Percentiles rank a stretch among this genome's conserved stretches.
phyloP scores from a whole-genome alignment of 1,140 invertebrate genomes.

The Metaphire vulgaris region DNA sequence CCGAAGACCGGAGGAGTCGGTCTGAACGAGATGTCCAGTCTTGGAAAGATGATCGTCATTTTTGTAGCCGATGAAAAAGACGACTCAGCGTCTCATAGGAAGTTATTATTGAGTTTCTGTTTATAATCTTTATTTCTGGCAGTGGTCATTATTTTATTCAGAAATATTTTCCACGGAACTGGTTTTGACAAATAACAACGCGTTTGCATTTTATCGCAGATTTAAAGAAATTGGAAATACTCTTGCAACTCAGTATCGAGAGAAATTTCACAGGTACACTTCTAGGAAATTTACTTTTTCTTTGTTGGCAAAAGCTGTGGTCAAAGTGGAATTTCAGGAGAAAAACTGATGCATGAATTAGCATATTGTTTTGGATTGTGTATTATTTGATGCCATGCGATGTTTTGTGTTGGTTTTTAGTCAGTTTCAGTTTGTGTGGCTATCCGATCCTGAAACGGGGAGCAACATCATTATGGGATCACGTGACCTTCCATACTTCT shows the following conservation, averaged over 20 bases:
- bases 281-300: background rate
- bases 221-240: constrained; percentile 5
- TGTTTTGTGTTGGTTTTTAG: constrained; percentile 28
- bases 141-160: too few relatives aligned
- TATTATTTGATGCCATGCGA: too few relatives aligned
- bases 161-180: too few relatives aligned
- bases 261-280: constrained; percentile 2
- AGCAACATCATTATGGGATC: constrained; percentile 46
- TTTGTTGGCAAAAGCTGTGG: background rate
- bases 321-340: too few relatives aligned
- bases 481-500: constrained; percentile 34
- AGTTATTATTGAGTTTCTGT: constrained; percentile 17
- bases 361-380: too few relatives aligned
- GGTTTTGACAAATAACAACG: too few relatives aligned
- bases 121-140: constrained; percentile 32
- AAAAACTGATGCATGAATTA: too few relatives aligned
- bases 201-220: constrained; percentile 32
- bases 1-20: constrained; percentile 66
- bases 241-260: constrained; percentile 7
- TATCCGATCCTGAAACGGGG: constrained; percentile 42
- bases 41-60: constrained; percentile 44
- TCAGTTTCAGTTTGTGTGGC: constrained; percentile 47
- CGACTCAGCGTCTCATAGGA: background rate
- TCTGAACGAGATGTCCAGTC: constrained; percentile 45
- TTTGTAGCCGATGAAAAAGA: constrained; percentile 36